Conservation (phyloP, 2,888 invertebrate species). For the Noctua pronuba region DNA sequence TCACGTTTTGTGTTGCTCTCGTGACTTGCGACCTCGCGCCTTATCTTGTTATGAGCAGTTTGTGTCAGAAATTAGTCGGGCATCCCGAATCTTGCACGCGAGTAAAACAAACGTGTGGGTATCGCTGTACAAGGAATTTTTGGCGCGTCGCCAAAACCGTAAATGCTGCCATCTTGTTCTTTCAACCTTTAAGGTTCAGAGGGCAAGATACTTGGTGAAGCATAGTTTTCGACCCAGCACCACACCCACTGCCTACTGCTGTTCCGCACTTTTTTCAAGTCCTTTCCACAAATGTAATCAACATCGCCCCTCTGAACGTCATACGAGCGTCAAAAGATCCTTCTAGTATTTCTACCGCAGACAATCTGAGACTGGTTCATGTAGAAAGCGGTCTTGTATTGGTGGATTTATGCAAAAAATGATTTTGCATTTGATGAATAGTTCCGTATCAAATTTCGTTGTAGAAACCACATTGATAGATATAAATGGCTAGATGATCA, state of each 20-base stretch:
- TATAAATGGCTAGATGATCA: background rate
- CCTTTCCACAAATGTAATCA: no score
- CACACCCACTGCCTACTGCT: no score
- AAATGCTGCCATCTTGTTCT: no score
- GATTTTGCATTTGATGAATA: background rate
- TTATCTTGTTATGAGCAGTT: conserved; percentile 29
- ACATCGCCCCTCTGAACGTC: no score
- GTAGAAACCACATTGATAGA: background rate
- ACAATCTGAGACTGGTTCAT: background rate
- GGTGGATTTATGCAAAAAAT: background rate
- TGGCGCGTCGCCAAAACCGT: background rate
- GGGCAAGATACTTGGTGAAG: no score
- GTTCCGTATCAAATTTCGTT: background rate
- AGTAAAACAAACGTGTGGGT: conserved; percentile 10
- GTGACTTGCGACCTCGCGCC: conserved; percentile 19
- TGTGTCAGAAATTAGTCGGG: conserved; percentile 13
- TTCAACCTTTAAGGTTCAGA: no score
- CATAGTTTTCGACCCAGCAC: no score
- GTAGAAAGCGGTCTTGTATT: conserved; percentile 8
- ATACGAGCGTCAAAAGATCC: no score
- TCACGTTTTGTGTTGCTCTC: conserved; percentile 18
- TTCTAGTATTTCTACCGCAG: background rate
- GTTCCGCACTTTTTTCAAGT: no score
- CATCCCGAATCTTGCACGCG: conserved; percentile 6
- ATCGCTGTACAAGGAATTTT: background rate